Evolutionary conservation across 2,797 vertebrate genomes (phyloP), one percentile per base, ranked within the genome.

Genomic region (Carapus acus): DNA sequence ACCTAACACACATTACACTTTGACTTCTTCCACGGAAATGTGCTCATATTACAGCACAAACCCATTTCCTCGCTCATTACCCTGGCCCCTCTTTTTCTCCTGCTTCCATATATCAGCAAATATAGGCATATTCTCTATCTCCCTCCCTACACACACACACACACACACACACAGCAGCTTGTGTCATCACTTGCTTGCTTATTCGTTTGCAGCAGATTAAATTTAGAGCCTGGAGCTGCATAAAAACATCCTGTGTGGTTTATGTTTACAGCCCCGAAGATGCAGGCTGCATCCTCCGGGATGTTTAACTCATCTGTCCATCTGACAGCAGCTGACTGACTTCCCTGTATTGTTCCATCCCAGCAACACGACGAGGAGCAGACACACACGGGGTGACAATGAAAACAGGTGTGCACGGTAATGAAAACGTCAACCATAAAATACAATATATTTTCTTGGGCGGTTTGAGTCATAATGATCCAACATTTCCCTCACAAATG

Each of bases 281-380:
- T 62, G 54, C 75, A 27, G 24, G 57, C 68, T 59, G 58, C 44
- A 72, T 77, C 78, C 70, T 77, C 65, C 47, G 59, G 69, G 43
- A 68, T 69, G 78, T 61, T 72, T 43, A 73, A 79, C 71, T 68
- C 68, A 72, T 81, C 76, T 58, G 60, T 69, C 73, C 63, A 69
- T 76, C 58, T 7, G 40, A 54, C 73, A 62, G 43, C 61, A 68
- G 63, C 11, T 40, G 54, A 17, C 62, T 37, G 38, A 79, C 76
- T 80, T 82, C 79, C 82, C 42, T 71, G 75, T 69, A 83, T 85
- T 83, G 79, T 85, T 81, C 58, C 40, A 65, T 65, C 52, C 15
- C 40, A 67, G 56, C 47, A 61, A 46, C 63, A 67, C 46, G 36
- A 64, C 42, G 21, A 39, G 42, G 49, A 17, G n/a, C n/a, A n/a